Percentiles rank a stretch among this genome's conserved stretches.
These are phyloP conservation scores for Tachysurus vachellii DNA, from an alignment of 2,113 vertebrate species.

Conservation along the genomic window DNA sequence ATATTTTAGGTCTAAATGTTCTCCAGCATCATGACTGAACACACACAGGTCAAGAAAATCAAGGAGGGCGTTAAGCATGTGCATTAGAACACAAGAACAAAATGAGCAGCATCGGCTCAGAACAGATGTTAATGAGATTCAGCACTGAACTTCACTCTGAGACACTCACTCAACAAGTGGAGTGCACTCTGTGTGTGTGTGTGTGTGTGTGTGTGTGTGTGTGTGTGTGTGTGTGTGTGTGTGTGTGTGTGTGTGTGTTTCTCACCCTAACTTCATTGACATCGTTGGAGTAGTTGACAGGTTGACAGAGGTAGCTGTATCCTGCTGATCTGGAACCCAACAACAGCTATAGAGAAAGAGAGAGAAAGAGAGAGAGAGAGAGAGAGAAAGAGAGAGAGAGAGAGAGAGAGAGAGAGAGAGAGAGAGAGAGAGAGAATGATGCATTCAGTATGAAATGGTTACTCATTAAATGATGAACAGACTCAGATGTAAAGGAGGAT, in stretches of 20 bases:
- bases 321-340: slow-evolving; percentile 88
- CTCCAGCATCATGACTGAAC: background rate
- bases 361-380: background rate
- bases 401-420: slow-evolving; percentile 11
- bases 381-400: slow-evolving; percentile 4
- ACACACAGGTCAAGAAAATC: no score
- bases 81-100: background rate
- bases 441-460: background rate
- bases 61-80: background rate
- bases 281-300: slow-evolving; percentile 92
- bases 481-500: background rate
- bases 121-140: background rate
- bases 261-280: slow-evolving; percentile 97
- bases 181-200: background rate
- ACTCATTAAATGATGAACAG: background rate
- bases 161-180: background rate
- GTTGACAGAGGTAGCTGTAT: slow-evolving; percentile 97
- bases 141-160: background rate
- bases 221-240: slow-evolving; percentile 4
- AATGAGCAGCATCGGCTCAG: background rate
- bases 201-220: background rate
- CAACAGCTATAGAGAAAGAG: slow-evolving; percentile 77
- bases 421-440: background rate
- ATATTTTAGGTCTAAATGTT: background rate
- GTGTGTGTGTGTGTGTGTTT: slow-evolving; percentile 17